These are phyloP conservation scores for Enoplosus armatus DNA, from an alignment of 2,797 vertebrate species.

Conservation along the genomic window DNA sequence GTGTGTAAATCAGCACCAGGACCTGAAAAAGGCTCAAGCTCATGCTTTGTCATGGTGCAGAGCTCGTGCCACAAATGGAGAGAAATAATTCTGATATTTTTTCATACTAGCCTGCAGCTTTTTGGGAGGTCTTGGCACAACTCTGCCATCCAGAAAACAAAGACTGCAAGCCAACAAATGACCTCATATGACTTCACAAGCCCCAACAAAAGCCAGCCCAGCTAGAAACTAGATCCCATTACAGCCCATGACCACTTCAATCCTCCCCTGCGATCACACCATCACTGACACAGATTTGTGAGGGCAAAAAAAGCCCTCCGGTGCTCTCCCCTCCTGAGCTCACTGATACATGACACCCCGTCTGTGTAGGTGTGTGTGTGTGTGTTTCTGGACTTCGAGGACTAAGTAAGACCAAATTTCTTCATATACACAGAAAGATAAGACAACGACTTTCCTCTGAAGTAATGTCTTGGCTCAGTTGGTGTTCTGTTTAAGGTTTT, in stretches of 20 bases:
- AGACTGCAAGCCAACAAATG: conserved; percentile 39
- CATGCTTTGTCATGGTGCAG: not conserved
- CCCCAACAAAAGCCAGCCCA: conserved; percentile 58
- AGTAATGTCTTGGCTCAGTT: not conserved
- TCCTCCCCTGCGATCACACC: conserved; percentile 52
- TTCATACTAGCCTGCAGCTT: conserved; percentile 16
- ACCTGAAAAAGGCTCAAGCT: not conserved
- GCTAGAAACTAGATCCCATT: conserved; percentile 49
- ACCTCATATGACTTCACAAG: conserved; percentile 66
- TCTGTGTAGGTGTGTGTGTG: not conserved
- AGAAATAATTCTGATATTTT: conserved; percentile 9
- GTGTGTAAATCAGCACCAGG: not conserved
- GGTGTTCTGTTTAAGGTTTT: not conserved
- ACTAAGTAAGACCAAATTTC: not conserved
- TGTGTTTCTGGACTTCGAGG: not conserved
- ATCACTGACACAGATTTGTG: conserved; percentile 49
- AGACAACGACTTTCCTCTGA: not conserved
- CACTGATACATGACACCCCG: conserved; percentile 29
- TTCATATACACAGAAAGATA: conserved; percentile 2
- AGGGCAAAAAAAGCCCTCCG: conserved; percentile 1
- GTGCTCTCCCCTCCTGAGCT: conserved; percentile 6
- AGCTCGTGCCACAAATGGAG: not conserved
- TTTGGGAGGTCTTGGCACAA: conserved; percentile 18
- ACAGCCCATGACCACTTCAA: conserved; percentile 50
- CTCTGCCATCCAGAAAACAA: conserved; percentile 28